Evolutionary conservation across 2,797 vertebrate genomes (phyloP), one percentile per base, ranked within the genome.

Genomic region (Sphaeramia orbicularis): DNA sequence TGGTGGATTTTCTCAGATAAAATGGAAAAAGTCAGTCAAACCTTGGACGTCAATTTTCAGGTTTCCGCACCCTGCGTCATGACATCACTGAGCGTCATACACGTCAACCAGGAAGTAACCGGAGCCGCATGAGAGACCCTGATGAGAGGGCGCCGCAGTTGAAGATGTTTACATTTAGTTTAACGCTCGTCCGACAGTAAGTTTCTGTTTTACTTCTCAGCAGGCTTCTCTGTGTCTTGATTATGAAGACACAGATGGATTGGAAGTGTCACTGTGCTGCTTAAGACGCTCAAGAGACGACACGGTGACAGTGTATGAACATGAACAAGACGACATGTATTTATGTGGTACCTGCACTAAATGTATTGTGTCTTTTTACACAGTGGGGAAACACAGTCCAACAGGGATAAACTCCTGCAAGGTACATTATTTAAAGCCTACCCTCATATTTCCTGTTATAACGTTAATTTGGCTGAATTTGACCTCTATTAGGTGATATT

Each of bases 321-420:
- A 10, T 35, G 32, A 35, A 10, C 32, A 1, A 8, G 9, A 10
- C 7, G 9, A 35, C 32, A 10, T 35, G 10, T n/a, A 41, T 14
- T 19, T 47, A 47, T 47, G 16, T 12, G 16, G 10, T 51, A 14
- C 13, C 3, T 2, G 35, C 8, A 10, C 7, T 35, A 35, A 35
- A 35, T 10, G 32, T 35, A 35, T 8, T 35, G 32, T 72, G 0
- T 86, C 10, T 84, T 78, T 85, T 47, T 57, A 37, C 57, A 13
- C 89, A 99, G 97, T 94, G 97, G 97, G 47, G 97, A 99, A 91
- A 99, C 97, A 3, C 95, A 94, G 74, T 96, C 95, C 92, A 99
- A 99, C 92, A 96, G 94, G 86, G 96, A 97, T 38, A 98, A 96
- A 90, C 92, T 98, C 80, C 85, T 99, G 12, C 98, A 99, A 96